These are phyloP conservation scores for Leucoraja erinaceus DNA, from an alignment of 2,113 vertebrate species.

Conservation along the genomic window DNA sequence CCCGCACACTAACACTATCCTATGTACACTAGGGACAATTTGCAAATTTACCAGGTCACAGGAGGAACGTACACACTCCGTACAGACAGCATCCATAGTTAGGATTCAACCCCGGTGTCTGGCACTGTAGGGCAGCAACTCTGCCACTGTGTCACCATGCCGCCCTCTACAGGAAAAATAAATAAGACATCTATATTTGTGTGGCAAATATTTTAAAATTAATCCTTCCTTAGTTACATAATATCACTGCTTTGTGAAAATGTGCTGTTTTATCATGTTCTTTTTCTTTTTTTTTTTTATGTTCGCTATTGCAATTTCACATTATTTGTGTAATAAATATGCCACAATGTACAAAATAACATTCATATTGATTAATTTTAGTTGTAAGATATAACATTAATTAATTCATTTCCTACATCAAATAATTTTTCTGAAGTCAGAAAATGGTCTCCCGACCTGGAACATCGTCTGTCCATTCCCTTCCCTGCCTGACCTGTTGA, in stretches of 20 bases:
- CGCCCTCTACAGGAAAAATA: background rate
- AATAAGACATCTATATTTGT: background rate
- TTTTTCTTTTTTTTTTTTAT: background rate
- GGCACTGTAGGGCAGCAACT: too few relatives aligned
- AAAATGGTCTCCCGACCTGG: too few relatives aligned
- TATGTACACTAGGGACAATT: too few relatives aligned
- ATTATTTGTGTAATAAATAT: background rate
- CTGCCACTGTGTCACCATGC: too few relatives aligned
- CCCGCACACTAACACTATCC: too few relatives aligned
- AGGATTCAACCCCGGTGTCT: too few relatives aligned
- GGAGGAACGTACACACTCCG: too few relatives aligned
- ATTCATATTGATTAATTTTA: background rate
- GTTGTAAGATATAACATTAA: background rate
- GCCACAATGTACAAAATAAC: background rate
- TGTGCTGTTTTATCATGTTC: background rate
- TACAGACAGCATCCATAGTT: too few relatives aligned
- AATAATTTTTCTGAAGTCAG: background rate
- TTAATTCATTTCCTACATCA: background rate
- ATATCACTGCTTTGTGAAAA: background rate
- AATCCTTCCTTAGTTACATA: background rate
- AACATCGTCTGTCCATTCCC: too few relatives aligned
- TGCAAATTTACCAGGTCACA: too few relatives aligned
- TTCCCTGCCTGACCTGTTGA: too few relatives aligned
- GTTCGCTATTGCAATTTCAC: background rate
- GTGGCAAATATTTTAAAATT: slow-evolving; percentile 11